Evolutionary conservation across 2,113 vertebrate species (phyloP).

Genomic region (Salvator merianae): DNA sequence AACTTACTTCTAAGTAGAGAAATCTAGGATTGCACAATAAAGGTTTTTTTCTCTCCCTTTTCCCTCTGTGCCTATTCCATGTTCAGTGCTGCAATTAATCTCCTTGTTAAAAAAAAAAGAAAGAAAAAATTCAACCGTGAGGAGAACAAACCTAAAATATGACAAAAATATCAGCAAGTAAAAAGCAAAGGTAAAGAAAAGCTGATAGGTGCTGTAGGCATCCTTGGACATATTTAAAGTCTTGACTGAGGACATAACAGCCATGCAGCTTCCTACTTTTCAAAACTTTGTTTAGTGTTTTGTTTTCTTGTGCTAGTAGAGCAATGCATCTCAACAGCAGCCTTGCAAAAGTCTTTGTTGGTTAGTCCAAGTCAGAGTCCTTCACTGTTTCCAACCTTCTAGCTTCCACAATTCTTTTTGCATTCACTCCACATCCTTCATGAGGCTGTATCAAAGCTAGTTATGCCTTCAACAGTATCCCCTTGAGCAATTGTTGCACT

Average conservation of each 20-base stretch:
- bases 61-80: background rate
- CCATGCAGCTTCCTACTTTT: constrained; percentile 44
- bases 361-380: constrained; percentile 38
- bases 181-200: constrained; percentile 47
- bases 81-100: constrained; percentile 12
- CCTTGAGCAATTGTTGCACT: constrained; percentile 48
- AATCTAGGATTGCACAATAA: background rate
- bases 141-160: background rate
- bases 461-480: constrained; percentile 50
- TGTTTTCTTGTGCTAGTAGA: constrained; percentile 57
- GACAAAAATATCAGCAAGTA: constrained; percentile 27
- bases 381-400: constrained; percentile 21
- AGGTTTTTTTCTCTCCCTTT: background rate
- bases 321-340: constrained; percentile 45
- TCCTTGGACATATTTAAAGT: constrained; percentile 69
- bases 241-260: constrained; percentile 54
- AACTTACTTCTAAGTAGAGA: background rate
- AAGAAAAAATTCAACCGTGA: constrained; percentile 25
- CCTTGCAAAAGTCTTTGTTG: constrained; percentile 27
- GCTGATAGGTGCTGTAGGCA: constrained; percentile 60
- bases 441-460: constrained; percentile 43
- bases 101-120: background rate
- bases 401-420: constrained; percentile 9
- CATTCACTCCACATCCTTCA: constrained; percentile 46
- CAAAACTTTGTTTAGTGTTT: constrained; percentile 26